Percentiles rank a stretch among this genome's conserved stretches.
phyloP scores from a whole-genome alignment of 2,113 vertebrate genomes.

The Stigmatopora nigra region DNA sequence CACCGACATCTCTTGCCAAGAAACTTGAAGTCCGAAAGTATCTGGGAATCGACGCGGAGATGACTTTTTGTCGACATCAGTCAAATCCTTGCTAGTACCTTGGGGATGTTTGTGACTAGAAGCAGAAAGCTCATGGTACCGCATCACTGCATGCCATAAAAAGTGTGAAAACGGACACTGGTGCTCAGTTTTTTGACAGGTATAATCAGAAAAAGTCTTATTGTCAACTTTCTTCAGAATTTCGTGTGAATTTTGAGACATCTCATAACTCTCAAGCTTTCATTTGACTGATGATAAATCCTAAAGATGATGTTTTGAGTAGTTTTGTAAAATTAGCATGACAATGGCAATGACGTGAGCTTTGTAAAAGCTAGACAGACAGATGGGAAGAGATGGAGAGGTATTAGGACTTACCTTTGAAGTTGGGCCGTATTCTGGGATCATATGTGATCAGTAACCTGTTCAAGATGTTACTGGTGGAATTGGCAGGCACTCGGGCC shows the following conservation, averaged over 20 bases:
- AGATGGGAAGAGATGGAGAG: constrained; percentile 26
- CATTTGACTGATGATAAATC: constrained; percentile 12
- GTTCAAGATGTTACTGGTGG: constrained; percentile 95
- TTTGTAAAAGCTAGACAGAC: constrained; percentile 29
- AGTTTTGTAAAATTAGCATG: constrained; percentile 31
- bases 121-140: constrained; percentile 3
- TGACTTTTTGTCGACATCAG: constrained; percentile 22
- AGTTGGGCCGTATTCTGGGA: constrained; percentile 95
- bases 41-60: constrained; percentile 35
- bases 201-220: neutral
- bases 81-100: constrained; percentile 24
- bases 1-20: neutral
- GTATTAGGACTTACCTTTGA: constrained; percentile 80
- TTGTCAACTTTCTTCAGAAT: no score
- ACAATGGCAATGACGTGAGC: constrained; percentile 22
- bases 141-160: constrained; percentile 2
- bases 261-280: neutral
- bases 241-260: neutral
- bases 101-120: constrained; percentile 8
- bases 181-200: neutral
- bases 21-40: constrained; percentile 31
- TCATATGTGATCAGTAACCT: constrained; percentile 89
- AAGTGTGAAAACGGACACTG: constrained; percentile 9
- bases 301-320: neutral
- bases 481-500: constrained; percentile 86